Percentiles rank a stretch among this genome's conserved stretches.
These are phyloP conservation scores for Drosophila miranda DNA, from an alignment of 1,140 invertebrate species.

Conservation along the genomic window DNA sequence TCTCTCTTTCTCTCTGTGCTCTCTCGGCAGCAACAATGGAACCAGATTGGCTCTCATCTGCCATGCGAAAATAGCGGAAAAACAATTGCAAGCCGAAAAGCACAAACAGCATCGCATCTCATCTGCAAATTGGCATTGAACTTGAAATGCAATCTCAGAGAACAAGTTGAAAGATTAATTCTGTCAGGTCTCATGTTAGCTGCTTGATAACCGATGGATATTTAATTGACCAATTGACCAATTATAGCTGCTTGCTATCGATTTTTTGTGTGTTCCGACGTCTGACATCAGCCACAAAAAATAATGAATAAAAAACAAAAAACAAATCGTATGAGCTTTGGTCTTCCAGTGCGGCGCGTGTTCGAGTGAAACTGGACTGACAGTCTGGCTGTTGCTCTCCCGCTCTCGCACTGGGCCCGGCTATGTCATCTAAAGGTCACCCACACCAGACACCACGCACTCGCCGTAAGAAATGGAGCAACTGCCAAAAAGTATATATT, in stretches of 20 bases:
- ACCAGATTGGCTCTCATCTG: slow-evolving; percentile 33
- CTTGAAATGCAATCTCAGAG: slow-evolving; percentile 51
- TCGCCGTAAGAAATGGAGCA: slow-evolving; percentile 17
- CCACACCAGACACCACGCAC: slow-evolving; percentile 14
- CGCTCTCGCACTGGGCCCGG: slow-evolving; percentile 6
- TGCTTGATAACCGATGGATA: slow-evolving; percentile 14
- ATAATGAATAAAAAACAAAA: slow-evolving; percentile 10
- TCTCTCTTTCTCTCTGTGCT: slow-evolving; percentile 14
- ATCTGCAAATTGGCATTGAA: slow-evolving; percentile 59
- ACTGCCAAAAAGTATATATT: slow-evolving; percentile 37
- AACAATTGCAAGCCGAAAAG: slow-evolving; percentile 28
- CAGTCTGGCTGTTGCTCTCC: slow-evolving; percentile 8
- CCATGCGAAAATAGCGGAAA: slow-evolving; percentile 20
- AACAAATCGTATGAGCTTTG: slow-evolving; percentile 46
- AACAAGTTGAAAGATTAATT: slow-evolving; percentile 7
- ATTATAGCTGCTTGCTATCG: slow-evolving; percentile 52
- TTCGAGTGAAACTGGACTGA: slow-evolving; percentile 18
- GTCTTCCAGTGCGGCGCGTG: slow-evolving; percentile 64
- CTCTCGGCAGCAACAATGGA: slow-evolving; percentile 5
- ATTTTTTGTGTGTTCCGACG: slow-evolving; percentile 43
- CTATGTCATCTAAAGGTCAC: slow-evolving; percentile 77
- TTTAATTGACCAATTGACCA: slow-evolving; percentile 32
- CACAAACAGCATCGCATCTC: slow-evolving; percentile 14
- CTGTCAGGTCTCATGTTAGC: neutral
- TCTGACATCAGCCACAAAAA: slow-evolving; percentile 42